Evolutionary conservation across 2,113 vertebrate species (phyloP), one percentile per base, ranked within the genome.

Genomic region (Tinamus guttatus): DNA sequence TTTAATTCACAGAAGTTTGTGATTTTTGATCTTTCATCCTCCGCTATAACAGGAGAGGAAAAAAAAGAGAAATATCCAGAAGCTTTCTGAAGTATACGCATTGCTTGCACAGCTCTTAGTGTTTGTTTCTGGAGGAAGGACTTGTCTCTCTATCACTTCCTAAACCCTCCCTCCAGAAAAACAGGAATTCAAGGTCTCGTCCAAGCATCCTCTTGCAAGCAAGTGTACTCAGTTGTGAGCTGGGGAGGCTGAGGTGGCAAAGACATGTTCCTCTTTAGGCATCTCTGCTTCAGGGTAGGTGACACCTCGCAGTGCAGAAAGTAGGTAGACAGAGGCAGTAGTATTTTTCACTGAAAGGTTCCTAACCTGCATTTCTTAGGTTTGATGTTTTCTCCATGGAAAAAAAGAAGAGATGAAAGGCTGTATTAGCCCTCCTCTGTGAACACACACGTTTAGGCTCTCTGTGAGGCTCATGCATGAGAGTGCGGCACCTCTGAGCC

Each of bases 11-110:
- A 47, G 52, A 52, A 81, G 28, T 43, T 58, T 92, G 65, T 62
- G 65, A 93, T 79, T 89, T 89, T 79, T 94, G 65, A 71, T 68
- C 65, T 71, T 93, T 83, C 25, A 11, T n/a, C 40, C 78, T 81
- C 76, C 79, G 22, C 56, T n/a, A n/a, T 17, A 90, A 70, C 1
- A 25, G 77, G 10, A 80, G 40, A 36, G 41, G 45, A 64, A 78
- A 40, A 64, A 84, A 87, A 76, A 85, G 22, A 73, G 22, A 73
- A 75, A 60, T 52, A 77, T 90, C 77, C 28, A 68, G 54, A 80
- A 90, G 69, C 80, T 93, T 75, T 89, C 36, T 38, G 47, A 90
- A 84, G 30, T 70, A 84, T 91, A 95, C 11, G 16, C 18, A 83
- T 84, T 82, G n/a, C 47, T 43, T 38, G 20, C 49, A 5, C 8